Evolutionary conservation across 2,797 vertebrate genomes (phyloP), one percentile per base, ranked within the genome.

Genomic region (Rachycentron canadum): DNA sequence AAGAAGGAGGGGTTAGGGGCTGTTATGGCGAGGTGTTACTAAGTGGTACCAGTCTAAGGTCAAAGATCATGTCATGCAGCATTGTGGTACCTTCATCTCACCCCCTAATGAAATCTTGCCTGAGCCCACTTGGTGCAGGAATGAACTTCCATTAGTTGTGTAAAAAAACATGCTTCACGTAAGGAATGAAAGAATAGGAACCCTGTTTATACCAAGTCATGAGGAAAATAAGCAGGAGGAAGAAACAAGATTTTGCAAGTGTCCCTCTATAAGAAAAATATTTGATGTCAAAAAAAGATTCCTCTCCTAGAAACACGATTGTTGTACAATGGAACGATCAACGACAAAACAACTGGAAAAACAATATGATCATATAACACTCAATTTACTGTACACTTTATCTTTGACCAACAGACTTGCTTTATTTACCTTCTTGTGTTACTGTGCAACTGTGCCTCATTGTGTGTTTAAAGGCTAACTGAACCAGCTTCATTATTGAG

Each of bases 1-100:
- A 62, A 68, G 34, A 56, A 36, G 17, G 53, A 60, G 67, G 59
- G 5, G 12, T 47, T 53, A 43, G 26, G 59, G 23, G 47, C n/a
- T 40, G 40, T 23, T 43, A 38, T 75, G 28, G 66, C 68, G 56
- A 71, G 69, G 66, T 79, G 71, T 81, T 78, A 38, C 76, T 83
- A 88, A 87, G 60, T 74, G 70, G 81, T 86, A 90, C 73, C 86
- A 87, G 78, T 78, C 75, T 62, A 4, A 63, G 77, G 80, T 86
- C 68, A 89, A 73, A 83, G 83, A 64, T 83, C 86, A 83, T 65
- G 74, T 83, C 81, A 76, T 9, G 53, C 56, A 71, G 58, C 67
- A 60, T 62, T 80, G 62, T 73, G 60, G 61, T 80, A 59, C 58
- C 55, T 81, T 78, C 40, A 85, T 78, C 78, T 82, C 16, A 17